Percentiles rank a stretch among this genome's conserved stretches.
Conservation (phyloP, 2,113 vertebrate species). For the Pluvianellus socialis region DNA sequence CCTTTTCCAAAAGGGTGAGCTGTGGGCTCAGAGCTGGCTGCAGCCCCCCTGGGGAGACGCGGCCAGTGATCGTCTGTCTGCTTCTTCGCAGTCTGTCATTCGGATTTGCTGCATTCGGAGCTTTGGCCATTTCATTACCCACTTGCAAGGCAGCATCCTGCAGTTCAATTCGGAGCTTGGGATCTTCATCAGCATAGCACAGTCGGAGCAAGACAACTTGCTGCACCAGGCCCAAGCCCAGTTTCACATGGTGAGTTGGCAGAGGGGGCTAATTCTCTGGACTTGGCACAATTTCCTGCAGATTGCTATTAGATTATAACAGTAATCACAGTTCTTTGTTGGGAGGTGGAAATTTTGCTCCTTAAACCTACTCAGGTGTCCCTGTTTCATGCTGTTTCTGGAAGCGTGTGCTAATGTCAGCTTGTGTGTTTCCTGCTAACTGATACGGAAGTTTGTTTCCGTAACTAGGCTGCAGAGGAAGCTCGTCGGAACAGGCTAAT, state of each 20-base stretch:
- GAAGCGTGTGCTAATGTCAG: rapidly evolving
- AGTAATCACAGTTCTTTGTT: neutral
- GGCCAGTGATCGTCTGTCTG: neutral
- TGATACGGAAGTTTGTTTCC: neutral
- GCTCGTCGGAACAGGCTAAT: constrained; percentile 93
- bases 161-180: constrained; percentile 93
- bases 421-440: neutral
- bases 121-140: constrained; percentile 93
- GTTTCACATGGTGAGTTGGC: constrained; percentile 91
- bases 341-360: neutral
- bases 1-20: neutral
- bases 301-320: rapidly evolving
- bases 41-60: rapidly evolving
- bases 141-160: constrained; percentile 90
- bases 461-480: constrained; percentile 89
- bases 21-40: rapidly evolving
- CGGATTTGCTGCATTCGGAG: constrained; percentile 92
- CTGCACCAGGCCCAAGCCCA: constrained; percentile 95
- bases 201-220: constrained; percentile 86
- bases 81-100: constrained; percentile 80
- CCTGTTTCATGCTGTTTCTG: neutral
- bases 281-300: neutral
- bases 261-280: neutral
- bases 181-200: constrained; percentile 93
- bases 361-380: neutral